Base-by-base conservation (phyloP, 2,113 vertebrate genomes). In the Plecturocebus donacophilus region DNA sequence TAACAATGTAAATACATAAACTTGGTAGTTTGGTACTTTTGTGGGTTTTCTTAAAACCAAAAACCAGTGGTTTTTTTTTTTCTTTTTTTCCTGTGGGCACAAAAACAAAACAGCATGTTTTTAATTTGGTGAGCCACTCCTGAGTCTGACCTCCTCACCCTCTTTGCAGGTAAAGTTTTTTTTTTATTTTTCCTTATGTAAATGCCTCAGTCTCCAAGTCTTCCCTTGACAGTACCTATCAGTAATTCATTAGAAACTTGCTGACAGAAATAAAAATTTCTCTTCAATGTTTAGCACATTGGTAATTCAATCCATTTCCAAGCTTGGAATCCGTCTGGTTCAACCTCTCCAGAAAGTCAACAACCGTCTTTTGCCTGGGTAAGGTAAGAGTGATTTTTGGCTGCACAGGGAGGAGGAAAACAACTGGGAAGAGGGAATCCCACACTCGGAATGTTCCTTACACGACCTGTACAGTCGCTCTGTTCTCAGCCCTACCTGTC, bases 201-300 rank as follows among this genome's bases (percentile, higher is more conserved):
- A 92, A 73, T 77, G n/a, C 0, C 80, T 77, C 73, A 87, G 16
- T 52, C 3, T 70, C 49, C 14, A 90, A 82, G 32, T 70, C 54
- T 87, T 97, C 70, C n/a, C 86, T 66, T 83, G n/a, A 95, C 6
- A 64, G 38, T 35, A 47, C 12, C 68, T 83, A 42, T 81, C 64
- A 90, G 49, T 87, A 94, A 92, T 64, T 80, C 54, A 71, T 77
- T 66, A 70, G 56, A 93, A 80, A 88, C 38, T 71, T 94, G 42
- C 76, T 45, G 54, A 68, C 42, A 95, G 70, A 71, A 80, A 73
- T 42, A n/a, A 70, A 89, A 71, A 49, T 89, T 89, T 84, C n/a
- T 92, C n/a, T 42, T 91, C 19, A 79, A 14, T 30, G 8, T 71
- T 95, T 83, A 83, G 64, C 16, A 84, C 42, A 30, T 80, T 90